Conservation (phyloP, 2,888 invertebrate species). For the Agrotis puta region DNA sequence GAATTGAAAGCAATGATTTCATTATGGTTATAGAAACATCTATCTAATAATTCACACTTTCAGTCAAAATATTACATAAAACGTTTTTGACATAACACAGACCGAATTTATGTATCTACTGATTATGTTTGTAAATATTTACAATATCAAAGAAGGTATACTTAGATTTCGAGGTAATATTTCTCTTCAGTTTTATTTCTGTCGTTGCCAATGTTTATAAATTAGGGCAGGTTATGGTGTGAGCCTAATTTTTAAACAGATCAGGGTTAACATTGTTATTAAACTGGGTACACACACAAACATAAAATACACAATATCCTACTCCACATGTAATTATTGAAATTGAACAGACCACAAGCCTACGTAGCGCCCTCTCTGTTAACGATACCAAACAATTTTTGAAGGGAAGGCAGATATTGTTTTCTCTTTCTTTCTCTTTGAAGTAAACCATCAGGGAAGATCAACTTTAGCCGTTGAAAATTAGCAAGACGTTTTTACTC, state of each 20-base stretch:
- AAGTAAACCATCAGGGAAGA: neutral
- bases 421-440: neutral
- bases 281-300: conserved; percentile 11
- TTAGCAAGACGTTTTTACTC: neutral
- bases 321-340: neutral
- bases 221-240: conserved; percentile 33
- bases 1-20: neutral
- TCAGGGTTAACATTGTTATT: conserved; percentile 22
- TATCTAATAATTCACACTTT: neutral
- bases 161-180: no score
- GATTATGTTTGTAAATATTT: conserved; percentile 22
- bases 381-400: neutral
- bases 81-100: conserved; percentile 25
- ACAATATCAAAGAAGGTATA: conserved; percentile 7
- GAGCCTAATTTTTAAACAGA: conserved; percentile 19
- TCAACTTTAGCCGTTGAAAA: neutral
- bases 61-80: conserved; percentile 11
- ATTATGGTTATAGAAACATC: neutral
- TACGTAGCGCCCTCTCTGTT: conserved; percentile 27
- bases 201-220: conserved; percentile 3
- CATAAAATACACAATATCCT: neutral
- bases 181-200: conserved; percentile 17
- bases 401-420: neutral
- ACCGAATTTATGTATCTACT: neutral
- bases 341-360: conserved; percentile 22